A percentile compares a stretch with the other conserved stretches of the same genome.
These are phyloP conservation scores for Tuta absoluta DNA, from an alignment of 2,888 invertebrate species.

Conservation along the genomic window DNA sequence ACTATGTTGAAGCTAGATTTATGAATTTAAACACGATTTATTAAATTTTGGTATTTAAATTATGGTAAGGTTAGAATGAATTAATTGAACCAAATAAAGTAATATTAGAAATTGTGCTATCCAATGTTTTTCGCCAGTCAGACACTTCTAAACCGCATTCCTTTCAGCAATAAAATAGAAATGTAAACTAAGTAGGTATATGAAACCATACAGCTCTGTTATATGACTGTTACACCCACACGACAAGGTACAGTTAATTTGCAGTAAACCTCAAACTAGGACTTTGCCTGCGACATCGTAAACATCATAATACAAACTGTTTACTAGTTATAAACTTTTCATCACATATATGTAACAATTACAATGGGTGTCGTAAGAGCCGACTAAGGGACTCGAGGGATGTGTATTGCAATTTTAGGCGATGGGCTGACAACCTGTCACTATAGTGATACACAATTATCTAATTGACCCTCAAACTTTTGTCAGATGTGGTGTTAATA, in stretches of 20 bases:
- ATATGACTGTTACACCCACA: background rate
- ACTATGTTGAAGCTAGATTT: too few relatives aligned
- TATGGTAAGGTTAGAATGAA: too few relatives aligned
- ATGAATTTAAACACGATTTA: too few relatives aligned
- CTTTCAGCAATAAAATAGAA: background rate
- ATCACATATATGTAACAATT: background rate
- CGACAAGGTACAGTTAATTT: constrained; percentile 4
- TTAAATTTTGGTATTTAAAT: too few relatives aligned
- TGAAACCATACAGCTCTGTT: background rate
- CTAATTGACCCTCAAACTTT: too few relatives aligned
- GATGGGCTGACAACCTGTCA: too few relatives aligned
- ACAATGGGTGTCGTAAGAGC: too few relatives aligned
- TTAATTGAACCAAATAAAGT: too few relatives aligned
- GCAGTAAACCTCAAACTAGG: constrained; percentile 3
- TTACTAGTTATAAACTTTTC: constrained; percentile 9
- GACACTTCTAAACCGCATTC: background rate
- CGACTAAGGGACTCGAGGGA: too few relatives aligned
- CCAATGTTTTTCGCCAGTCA: background rate
- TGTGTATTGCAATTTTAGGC: too few relatives aligned
- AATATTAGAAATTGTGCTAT: background rate
- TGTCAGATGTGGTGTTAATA: too few relatives aligned
- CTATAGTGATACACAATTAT: too few relatives aligned
- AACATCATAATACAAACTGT: background rate
- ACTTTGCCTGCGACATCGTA: constrained; percentile 7
- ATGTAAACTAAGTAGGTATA: background rate